phyloP scores from a whole-genome alignment of 1,140 invertebrate species.

The Listronotus bonariensis region DNA sequence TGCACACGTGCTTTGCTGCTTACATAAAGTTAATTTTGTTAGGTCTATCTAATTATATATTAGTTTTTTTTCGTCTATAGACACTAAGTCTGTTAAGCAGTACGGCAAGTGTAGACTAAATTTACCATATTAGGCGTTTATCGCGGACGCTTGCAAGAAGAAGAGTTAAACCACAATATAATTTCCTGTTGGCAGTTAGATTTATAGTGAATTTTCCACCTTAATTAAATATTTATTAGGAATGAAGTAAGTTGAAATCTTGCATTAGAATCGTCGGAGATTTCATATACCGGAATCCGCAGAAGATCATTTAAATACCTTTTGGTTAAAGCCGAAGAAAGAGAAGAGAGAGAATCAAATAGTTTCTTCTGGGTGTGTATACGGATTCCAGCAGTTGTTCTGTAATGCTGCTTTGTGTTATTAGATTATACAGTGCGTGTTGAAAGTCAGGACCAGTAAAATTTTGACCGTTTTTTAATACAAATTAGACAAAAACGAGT shows the following conservation, averaged over 20 bases:
- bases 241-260: slow-evolving; percentile 23
- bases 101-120: too few species aligned
- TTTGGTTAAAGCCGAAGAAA: slow-evolving; percentile 22
- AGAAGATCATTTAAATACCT: slow-evolving; percentile 36
- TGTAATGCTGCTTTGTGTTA: not conserved
- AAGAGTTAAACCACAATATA: not conserved
- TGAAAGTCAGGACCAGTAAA: too few species aligned
- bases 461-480: too few species aligned
- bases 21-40: too few species aligned
- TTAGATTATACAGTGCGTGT: too few species aligned
- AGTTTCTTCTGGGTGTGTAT: slow-evolving; percentile 4
- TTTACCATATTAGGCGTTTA: too few species aligned
- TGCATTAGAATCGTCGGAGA: slow-evolving; percentile 20
- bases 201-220: slow-evolving; percentile 10
- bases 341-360: not conserved
- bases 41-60: too few species aligned
- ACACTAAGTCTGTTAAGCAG: too few species aligned
- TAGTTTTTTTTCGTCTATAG: too few species aligned
- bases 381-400: slow-evolving; percentile 7
- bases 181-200: not conserved
- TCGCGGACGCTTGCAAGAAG: too few species aligned
- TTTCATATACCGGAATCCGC: slow-evolving; percentile 24
- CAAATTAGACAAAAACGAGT: too few species aligned
- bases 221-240: slow-evolving; percentile 31
- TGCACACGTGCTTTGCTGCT: too few species aligned